Percentiles rank a stretch among this genome's conserved stretches.
Evolutionary conservation across 92 coral and sea anemone genomes (phyloP).

Genomic region (Diadumene lineata): DNA sequence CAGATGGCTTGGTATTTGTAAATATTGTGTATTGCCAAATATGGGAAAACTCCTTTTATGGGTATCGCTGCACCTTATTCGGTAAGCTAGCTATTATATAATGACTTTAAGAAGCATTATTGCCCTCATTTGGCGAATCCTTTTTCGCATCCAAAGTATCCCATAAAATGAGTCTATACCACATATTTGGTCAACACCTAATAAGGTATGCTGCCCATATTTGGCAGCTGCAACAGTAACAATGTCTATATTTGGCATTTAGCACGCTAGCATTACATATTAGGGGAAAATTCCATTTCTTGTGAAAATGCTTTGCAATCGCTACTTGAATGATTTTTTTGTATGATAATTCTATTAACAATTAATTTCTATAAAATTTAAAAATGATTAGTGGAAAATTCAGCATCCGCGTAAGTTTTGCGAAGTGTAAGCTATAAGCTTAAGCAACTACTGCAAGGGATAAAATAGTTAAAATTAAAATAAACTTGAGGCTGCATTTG

Average conservation of each 20-base stretch:
- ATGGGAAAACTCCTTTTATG: not conserved
- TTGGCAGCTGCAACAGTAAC: conserved; percentile 4
- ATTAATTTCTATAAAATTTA: too few relatives aligned
- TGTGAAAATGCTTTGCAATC: not conserved
- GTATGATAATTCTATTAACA: not conserved
- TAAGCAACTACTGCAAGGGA: not conserved
- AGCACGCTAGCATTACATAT: not conserved
- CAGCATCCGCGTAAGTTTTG: not conserved
- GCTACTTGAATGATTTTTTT: too few relatives aligned
- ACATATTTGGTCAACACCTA: conserved; percentile 13
- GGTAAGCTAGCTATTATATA: not conserved
- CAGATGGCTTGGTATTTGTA: not conserved
- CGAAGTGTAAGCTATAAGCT: not conserved
- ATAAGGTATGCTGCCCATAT: conserved; percentile 12
- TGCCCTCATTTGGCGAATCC: conserved; percentile 13
- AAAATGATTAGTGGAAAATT: not conserved
- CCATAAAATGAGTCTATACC: not conserved
- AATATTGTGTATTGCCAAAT: not conserved
- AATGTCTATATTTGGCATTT: conserved; percentile 10
- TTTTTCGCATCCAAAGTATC: too few relatives aligned
- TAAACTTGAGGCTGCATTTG: not conserved
- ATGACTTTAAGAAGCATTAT: too few relatives aligned
- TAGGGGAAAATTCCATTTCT: not conserved
- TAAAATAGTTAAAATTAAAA: not conserved
- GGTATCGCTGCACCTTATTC: not conserved